A percentile compares a stretch with the other conserved stretches of the same genome.
phyloP scores from a whole-genome alignment of 2,113 vertebrate species.

The Aspiorhynchus laticeps region DNA sequence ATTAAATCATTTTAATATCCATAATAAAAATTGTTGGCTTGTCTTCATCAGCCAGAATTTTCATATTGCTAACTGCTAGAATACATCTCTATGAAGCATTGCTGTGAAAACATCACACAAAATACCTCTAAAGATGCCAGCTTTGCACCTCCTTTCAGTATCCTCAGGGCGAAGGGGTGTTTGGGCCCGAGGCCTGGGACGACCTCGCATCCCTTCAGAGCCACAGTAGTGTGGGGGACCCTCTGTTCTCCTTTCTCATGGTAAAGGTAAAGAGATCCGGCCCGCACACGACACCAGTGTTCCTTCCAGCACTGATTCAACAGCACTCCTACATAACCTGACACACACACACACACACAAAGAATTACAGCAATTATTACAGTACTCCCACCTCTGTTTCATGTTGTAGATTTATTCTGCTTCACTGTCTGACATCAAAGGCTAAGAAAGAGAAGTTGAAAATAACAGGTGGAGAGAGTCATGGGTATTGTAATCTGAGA shows the following conservation, averaged over 20 bases:
- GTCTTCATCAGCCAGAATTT: too few relatives aligned
- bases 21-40: too few relatives aligned
- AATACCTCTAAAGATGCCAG: constrained; percentile 87
- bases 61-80: background rate
- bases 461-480: constrained; percentile 34
- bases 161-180: constrained; percentile 91
- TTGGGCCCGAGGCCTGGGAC: constrained; percentile 87
- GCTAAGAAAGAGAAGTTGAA: background rate
- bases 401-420: constrained; percentile 30
- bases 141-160: constrained; percentile 84
- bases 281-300: constrained; percentile 87
- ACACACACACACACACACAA: constrained; percentile 28
- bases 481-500: constrained; percentile 10
- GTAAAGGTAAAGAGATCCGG: constrained; percentile 85
- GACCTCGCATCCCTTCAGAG: constrained; percentile 86
- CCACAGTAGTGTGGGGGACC: constrained; percentile 78
- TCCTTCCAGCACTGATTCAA: constrained; percentile 91
- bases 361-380: constrained; percentile 28
- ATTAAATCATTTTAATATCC: too few relatives aligned
- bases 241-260: constrained; percentile 82
- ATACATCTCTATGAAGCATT: background rate
- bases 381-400: background rate
- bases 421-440: constrained; percentile 7
- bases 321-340: constrained; percentile 88
- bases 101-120: background rate